Conservation (phyloP, 1,140 invertebrate species). For the Drosophila bifasciata region DNA sequence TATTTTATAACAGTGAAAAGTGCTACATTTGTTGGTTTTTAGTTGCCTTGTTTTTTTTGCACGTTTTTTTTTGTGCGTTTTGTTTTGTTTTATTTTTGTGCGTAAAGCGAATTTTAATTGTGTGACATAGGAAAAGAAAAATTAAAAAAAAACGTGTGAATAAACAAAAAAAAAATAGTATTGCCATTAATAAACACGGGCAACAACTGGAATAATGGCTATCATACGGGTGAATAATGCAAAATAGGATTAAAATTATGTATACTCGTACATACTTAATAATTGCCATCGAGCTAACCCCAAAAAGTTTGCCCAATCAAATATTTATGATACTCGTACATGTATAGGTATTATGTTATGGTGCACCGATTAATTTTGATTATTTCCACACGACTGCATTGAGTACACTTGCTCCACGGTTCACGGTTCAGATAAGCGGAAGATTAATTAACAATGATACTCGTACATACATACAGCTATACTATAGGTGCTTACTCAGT, state of each 20-base stretch:
- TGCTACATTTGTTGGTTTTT: slow-evolving; percentile 47
- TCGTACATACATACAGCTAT: no score
- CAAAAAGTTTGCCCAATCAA: slow-evolving; percentile 46
- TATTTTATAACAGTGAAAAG: slow-evolving; percentile 42
- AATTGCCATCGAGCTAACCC: slow-evolving; percentile 32
- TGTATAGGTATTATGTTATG: background rate
- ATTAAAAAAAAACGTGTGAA: slow-evolving; percentile 22
- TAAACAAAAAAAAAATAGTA: slow-evolving; percentile 34
- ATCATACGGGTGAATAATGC: slow-evolving; percentile 67
- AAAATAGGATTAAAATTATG: slow-evolving; percentile 35
- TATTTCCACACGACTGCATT: slow-evolving; percentile 23
- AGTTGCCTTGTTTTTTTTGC: slow-evolving; percentile 2
- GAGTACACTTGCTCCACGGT: no score
- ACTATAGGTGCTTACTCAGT: no score
- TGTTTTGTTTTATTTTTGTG: slow-evolving; percentile 8
- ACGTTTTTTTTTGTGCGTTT: slow-evolving; percentile 10
- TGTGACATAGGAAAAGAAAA: slow-evolving; percentile 30
- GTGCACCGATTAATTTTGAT: slow-evolving; percentile 22
- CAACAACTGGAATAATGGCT: slow-evolving; percentile 53
- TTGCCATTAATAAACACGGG: slow-evolving; percentile 31
- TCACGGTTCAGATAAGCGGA: background rate
- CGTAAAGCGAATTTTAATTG: slow-evolving; percentile 49
- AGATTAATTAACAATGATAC: slow-evolving; percentile 2
- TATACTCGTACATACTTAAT: background rate
- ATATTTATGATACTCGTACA: slow-evolving; percentile 40